Percentiles rank a stretch among this genome's conserved stretches.
These are phyloP conservation scores for Papilio glaucus DNA, from an alignment of 1,140 invertebrate genomes.

Conservation along the genomic window DNA sequence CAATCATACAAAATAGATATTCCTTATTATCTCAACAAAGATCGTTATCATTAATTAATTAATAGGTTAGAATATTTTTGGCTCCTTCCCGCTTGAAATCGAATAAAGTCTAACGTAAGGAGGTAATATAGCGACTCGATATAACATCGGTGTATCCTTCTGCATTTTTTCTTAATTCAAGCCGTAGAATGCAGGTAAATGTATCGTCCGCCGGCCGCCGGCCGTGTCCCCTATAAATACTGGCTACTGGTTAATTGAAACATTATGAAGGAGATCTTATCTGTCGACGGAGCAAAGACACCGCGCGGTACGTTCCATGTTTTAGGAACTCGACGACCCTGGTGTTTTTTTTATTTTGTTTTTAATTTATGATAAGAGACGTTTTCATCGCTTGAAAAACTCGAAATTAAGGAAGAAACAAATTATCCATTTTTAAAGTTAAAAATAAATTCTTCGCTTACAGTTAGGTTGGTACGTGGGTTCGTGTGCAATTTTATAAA, in stretches of 20 bases:
- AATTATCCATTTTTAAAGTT: slow-evolving; percentile 30
- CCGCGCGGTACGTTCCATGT: slow-evolving; percentile 50
- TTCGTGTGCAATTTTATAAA: too few relatives aligned
- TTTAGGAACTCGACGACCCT: slow-evolving; percentile 50
- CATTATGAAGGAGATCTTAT: slow-evolving; percentile 76
- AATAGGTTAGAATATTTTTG: slow-evolving; percentile 8
- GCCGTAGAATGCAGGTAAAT: slow-evolving; percentile 56
- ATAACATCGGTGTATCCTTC: slow-evolving; percentile 50
- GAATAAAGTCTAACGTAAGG: not conserved
- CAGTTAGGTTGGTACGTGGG: too few relatives aligned
- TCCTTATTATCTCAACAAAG: not conserved
- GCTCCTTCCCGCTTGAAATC: slow-evolving; percentile 15
- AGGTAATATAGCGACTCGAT: not conserved
- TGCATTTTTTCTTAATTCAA: slow-evolving; percentile 50
- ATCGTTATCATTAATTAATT: slow-evolving; percentile 25
- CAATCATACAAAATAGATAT: not conserved
- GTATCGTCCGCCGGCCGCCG: slow-evolving; percentile 52
- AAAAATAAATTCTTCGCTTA: not conserved
- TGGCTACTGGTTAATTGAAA: slow-evolving; percentile 79
- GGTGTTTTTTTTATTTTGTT: slow-evolving; percentile 22
- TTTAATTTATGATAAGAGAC: slow-evolving; percentile 29
- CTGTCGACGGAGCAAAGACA: slow-evolving; percentile 50
- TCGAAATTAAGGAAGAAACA: slow-evolving; percentile 12
- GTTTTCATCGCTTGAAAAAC: slow-evolving; percentile 32
- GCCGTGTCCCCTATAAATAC: slow-evolving; percentile 70